Evolutionary conservation across 2,113 vertebrate genomes (phyloP), one percentile per base, ranked within the genome.

Genomic region (Crotalus horridus): DNA sequence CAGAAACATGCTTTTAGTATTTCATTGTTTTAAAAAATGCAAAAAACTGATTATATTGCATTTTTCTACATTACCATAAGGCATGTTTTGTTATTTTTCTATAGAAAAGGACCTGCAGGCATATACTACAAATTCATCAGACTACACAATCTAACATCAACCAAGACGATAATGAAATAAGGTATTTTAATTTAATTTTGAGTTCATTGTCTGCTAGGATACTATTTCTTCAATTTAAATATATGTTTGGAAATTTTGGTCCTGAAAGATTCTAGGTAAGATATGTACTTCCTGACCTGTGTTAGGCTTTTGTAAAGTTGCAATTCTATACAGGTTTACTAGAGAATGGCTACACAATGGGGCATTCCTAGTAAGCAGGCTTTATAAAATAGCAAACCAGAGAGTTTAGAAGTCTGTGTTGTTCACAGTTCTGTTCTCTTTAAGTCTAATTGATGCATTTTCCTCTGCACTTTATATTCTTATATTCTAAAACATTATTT

Each of bases 111-210:
- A 97, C 97, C 95, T 96, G 96, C 88, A 97, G 94, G 96, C 96
- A 96, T 94, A 96, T 96, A 95, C 94, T 97, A 95, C 92, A 96
- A 96, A 96, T 93, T 93, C 94, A 58, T 96, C 97, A 97, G 95
- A 96, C 95, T 93, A 96, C 94, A 90, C 96, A 96, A 90, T 97
- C 95, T 96, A 97, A 95, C 94, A 97, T 93, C 89, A 95, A 93
- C 93, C 96, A 97, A 97, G 98, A 98, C 54, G 97, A 98, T 96
- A 98, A 98, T 95, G 97, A 98, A 93, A 98, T 97, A 97, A 98
- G 98, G 98, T 98, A 98, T 93, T 92, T 92, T 91, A 0, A 91
- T 85, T 64, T 85, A 89, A 56, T 4, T 0, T 89, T 56, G 33
- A 81, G 21, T 91, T 94, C 81, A 51, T 91, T 15, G 93, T 58